Conservation (phyloP, 1,140 invertebrate species). For the Drosophila kanapiae region DNA sequence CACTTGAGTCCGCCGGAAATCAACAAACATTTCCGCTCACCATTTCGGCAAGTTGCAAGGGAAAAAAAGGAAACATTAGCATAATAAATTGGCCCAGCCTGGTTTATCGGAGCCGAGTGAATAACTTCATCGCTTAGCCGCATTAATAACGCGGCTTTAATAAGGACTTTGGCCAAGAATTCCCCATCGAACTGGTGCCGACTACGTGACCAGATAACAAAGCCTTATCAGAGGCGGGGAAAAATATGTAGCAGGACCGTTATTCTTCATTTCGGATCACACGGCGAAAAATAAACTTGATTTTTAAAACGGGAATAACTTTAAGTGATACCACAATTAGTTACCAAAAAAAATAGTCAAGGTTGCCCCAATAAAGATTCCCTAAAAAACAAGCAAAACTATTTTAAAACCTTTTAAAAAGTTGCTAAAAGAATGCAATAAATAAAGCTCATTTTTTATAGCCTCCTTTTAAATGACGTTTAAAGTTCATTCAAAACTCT, state of each 20-base stretch:
- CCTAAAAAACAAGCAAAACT: too few relatives aligned
- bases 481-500: background rate
- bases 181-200: slow-evolving; percentile 25
- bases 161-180: slow-evolving; percentile 34
- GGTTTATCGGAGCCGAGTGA: slow-evolving; percentile 44
- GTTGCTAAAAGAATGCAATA: background rate
- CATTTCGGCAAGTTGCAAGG: slow-evolving; percentile 11
- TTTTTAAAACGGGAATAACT: background rate
- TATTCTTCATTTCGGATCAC: slow-evolving; percentile 28
- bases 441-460: too few relatives aligned
- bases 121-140: slow-evolving; percentile 71
- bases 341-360: too few relatives aligned
- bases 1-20: slow-evolving; percentile 32
- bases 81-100: slow-evolving; percentile 57
- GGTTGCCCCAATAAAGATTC: too few relatives aligned
- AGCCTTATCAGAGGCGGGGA: slow-evolving; percentile 18
- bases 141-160: slow-evolving; percentile 65
- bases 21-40: slow-evolving; percentile 48
- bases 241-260: slow-evolving; percentile 16
- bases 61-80: slow-evolving; percentile 48
- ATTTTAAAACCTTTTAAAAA: background rate
- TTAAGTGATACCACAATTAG: background rate
- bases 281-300: background rate
- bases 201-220: slow-evolving; percentile 78
- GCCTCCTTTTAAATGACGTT: background rate